Percentiles rank a stretch among this genome's conserved stretches.
phyloP scores from a whole-genome alignment of 53 echinoderm and acorn worm genomes.

The Henricia sp. region DNA sequence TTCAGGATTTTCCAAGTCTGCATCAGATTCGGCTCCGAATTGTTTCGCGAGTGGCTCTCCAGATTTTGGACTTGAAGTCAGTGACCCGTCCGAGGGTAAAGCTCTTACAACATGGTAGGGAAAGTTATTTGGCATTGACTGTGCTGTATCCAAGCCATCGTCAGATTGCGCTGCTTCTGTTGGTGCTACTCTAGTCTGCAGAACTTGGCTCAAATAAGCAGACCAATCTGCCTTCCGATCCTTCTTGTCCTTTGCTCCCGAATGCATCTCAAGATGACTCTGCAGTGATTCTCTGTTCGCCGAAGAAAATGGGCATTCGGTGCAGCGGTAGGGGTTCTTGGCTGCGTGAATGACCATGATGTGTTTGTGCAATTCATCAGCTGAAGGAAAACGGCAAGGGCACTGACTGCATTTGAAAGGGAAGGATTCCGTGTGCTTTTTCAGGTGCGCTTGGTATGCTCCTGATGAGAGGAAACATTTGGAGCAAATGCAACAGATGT shows the following conservation, averaged over 20 bases:
- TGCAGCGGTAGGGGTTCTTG: constrained; percentile 23
- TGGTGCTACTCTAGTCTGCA: not conserved
- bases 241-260: not conserved
- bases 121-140: not conserved
- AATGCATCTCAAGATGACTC: constrained; percentile 28
- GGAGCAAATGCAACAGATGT: constrained; percentile 22
- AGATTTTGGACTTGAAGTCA: not conserved
- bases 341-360: constrained; percentile 18
- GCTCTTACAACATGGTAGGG: not conserved
- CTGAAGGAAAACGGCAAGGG: not conserved
- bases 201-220: not conserved
- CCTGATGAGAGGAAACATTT: constrained; percentile 2
- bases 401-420: constrained; percentile 43
- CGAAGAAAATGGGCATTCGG: constrained; percentile 40
- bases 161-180: not conserved
- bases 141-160: not conserved
- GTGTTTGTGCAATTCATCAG: constrained; percentile 24
- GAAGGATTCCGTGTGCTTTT: not conserved
- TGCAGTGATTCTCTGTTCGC: not conserved
- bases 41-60: not conserved
- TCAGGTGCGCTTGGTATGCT: constrained; percentile 20
- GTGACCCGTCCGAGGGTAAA: not conserved
- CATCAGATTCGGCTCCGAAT: not conserved
- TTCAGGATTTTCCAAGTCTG: not conserved
- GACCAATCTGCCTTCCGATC: constrained; percentile 22